Evolutionary conservation across 2,888 invertebrate genomes (phyloP).

Genomic region (Lottia gigantea): DNA sequence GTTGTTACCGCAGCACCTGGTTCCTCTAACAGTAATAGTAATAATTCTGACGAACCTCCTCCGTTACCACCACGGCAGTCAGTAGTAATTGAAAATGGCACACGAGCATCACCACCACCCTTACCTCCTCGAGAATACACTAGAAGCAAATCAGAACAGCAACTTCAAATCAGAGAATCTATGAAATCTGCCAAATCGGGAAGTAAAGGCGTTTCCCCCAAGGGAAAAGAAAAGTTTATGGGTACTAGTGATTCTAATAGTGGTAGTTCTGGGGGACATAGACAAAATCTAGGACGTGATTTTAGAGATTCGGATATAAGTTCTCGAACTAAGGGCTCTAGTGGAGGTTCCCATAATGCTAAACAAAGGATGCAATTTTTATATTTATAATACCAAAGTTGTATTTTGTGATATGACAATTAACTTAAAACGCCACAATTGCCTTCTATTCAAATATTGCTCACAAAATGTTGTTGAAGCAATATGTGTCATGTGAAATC

Average conservation of each 20-base stretch:
- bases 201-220: not conserved
- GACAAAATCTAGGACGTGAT: constrained; percentile 28
- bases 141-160: not conserved
- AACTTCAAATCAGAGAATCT: constrained; percentile 2
- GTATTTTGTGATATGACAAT: too few species aligned
- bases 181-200: not conserved
- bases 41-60: constrained; percentile 11
- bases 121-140: constrained; percentile 1
- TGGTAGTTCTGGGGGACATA: constrained; percentile 24
- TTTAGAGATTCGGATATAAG: constrained; percentile 38
- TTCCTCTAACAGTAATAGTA: not conserved
- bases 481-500: too few species aligned
- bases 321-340: constrained; percentile 28
- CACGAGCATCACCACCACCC: constrained; percentile 13
- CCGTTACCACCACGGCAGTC: constrained; percentile 18
- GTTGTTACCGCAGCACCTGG: not conserved
- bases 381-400: constrained; percentile 26
- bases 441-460: too few species aligned
- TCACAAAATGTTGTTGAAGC: too few species aligned
- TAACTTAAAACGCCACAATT: too few species aligned
- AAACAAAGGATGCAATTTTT: constrained; percentile 33
- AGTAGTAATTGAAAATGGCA: not conserved
- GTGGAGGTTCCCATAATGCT: constrained; percentile 23
- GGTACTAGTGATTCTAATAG: constrained; percentile 27
- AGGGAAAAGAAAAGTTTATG: constrained; percentile 3